Conservation (phyloP, 2,113 vertebrate genomes). For the Chionomys nivalis region DNA sequence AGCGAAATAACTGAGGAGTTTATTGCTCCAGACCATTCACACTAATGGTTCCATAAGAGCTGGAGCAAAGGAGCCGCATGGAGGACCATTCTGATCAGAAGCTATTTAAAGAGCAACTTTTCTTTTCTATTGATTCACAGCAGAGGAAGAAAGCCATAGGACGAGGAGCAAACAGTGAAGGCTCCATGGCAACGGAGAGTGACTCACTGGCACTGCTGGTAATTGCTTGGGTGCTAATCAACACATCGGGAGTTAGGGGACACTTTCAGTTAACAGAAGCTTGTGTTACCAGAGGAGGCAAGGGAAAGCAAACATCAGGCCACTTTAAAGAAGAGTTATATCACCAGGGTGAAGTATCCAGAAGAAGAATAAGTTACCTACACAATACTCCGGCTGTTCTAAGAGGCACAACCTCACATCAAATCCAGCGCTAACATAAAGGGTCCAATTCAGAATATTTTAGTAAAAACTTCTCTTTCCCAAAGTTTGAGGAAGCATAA, state of each 20-base stretch:
- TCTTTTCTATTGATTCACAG: constrained; percentile 26
- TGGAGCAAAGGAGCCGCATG: not conserved
- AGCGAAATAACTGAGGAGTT: too few relatives aligned
- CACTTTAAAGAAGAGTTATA: constrained; percentile 19
- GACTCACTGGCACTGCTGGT: constrained; percentile 28
- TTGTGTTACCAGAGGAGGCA: not conserved
- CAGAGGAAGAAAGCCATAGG: constrained; percentile 6
- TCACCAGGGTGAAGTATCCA: not conserved
- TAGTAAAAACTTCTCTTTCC: not conserved
- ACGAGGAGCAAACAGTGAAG: constrained; percentile 46
- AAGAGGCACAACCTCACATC: not conserved
- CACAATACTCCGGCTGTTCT: not conserved
- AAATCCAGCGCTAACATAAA: not conserved
- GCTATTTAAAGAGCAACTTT: not conserved
- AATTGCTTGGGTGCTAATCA: not conserved
- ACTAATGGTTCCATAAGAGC: not conserved
- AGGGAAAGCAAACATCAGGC: not conserved
- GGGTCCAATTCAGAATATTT: not conserved
- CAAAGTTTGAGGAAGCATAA: constrained; percentile 56
- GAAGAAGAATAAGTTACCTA: not conserved
- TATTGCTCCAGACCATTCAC: not conserved
- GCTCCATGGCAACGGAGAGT: not conserved
- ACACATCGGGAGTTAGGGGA: not conserved
- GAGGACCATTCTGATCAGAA: not conserved
- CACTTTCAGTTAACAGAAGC: not conserved